These are phyloP conservation scores for Corvus moneduloides DNA, from an alignment of 2,113 vertebrate genomes.

Conservation along the genomic window DNA sequence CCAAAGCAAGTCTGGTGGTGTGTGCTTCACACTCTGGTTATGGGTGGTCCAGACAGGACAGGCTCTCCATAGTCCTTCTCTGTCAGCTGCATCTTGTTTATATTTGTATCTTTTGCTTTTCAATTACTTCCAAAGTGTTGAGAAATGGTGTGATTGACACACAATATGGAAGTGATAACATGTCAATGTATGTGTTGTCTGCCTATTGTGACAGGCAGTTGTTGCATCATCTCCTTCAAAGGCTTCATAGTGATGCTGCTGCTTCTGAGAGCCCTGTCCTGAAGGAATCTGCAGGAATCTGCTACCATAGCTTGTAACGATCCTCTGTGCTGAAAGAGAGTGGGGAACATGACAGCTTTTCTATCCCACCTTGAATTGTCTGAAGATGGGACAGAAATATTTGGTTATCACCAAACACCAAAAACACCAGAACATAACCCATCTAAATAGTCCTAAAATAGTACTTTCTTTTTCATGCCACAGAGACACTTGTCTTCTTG, in stretches of 20 bases:
- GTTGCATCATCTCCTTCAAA: background rate
- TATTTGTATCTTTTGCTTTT: background rate
- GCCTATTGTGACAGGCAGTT: background rate
- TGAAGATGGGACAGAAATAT: background rate
- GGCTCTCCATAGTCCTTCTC: background rate
- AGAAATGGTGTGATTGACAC: background rate
- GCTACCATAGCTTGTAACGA: accelerated
- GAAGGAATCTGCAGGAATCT: background rate
- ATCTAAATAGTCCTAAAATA: background rate
- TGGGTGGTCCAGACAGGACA: background rate
- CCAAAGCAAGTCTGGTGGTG: background rate
- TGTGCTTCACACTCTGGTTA: background rate
- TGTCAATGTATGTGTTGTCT: background rate
- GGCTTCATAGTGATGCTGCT: background rate
- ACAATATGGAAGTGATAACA: background rate
- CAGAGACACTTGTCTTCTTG: constrained; percentile 47
- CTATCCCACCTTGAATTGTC: background rate
- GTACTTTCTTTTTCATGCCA: background rate
- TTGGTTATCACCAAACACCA: background rate
- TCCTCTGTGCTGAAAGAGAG: background rate
- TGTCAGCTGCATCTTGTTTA: background rate
- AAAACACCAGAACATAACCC: background rate
- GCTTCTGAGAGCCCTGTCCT: background rate
- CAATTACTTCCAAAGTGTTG: background rate
- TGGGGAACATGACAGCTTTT: accelerated